Base-by-base conservation (phyloP, 2,113 vertebrate species). In the Mormyrus lacerda region DNA sequence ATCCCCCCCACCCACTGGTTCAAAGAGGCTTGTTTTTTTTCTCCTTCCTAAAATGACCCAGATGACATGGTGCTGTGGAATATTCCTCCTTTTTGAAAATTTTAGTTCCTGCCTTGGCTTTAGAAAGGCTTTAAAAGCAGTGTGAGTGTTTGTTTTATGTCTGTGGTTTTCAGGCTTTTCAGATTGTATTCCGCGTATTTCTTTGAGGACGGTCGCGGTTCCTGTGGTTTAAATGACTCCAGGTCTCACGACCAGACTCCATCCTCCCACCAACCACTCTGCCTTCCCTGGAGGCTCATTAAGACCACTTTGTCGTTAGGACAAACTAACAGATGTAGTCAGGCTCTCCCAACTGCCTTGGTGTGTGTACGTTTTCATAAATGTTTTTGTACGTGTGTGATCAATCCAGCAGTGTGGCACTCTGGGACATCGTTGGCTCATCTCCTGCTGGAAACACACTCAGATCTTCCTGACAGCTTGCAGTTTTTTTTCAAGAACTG, bases 1-100 rank as follows among this genome's bases (percentile, higher is more conserved):
- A 61, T 89, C 35, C 42, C 85, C 5, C 48, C 79, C 86, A 85
- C 76, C 88, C 73, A 13, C 50, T 48, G 3, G 24, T 90, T 90
- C 90, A 91, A 87, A 90, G 84, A 88, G 44, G 21, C 73, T 3
- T 69, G 61, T 69, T 69, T 69, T 69, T 69, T 69, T 31, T 31
- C 89, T 89, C 42, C 69, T 69, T 55, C 45, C 35, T 48, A 50
- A 35, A 31, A 69, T 24, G 82, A 90, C 35, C 8, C 69, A 88
- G 90, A 91, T 93, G 93, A 94, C 89, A 92, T 92, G 92, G 86
- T 21, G 53, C 90, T 94, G 35, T 48, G 21, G 51, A 45, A 69
- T 45, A 7, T 9, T 42, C 24, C 3, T 61, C 88, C 48, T 24
- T 83, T 17, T 27, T 94, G 94, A 94, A 95, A 93, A 92, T 53